Base-by-base conservation (phyloP, 2,113 vertebrate species). In the Vidua macroura region DNA sequence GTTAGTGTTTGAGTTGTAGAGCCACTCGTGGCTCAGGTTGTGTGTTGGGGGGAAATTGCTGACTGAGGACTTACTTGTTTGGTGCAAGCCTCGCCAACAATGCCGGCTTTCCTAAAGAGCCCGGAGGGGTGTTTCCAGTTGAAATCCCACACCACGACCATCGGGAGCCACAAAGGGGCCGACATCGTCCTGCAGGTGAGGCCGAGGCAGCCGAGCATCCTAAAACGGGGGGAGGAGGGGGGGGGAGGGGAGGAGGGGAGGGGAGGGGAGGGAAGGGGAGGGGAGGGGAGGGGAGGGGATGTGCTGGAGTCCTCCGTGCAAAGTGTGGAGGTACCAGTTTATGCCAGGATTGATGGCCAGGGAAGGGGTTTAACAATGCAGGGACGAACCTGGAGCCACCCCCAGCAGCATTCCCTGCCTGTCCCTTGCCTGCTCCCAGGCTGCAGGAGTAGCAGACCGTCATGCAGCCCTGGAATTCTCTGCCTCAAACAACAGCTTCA, bases 111-210 rank as follows among this genome's bases (percentile, higher is more conserved):
- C 55, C 96, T 98, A 1, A 98, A 95, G 96, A 94, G 98, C 5
- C 68, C 92, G 1, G 98, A 97, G 33, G 97, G 96, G 19, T 88
- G 98, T 59, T 98, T 98, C 81, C 93, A 96, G 90, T 98, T 98
- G 66, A 97, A 97, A 30, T 52, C 91, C 6, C 88, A 80, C 91
- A 97, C 89, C 7, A 98, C 97, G 1, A 98, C 92, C 0, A 94
- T 98, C 15, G 98, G 98, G 75, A 98, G 86, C 55, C 97, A 96
- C 25, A 41, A 64, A 64, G 97, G 98, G 35, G 97, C 97, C 3
- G 98, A 98, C 94, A 94, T 98, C 22, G 81, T 98, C 66, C 96
- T 98, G 84, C 95, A 98, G 98, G 98, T 98, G 96, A 88, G 96
- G 70, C 3, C 5, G 24, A 39, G 35, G 63, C 21, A 6, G 35